phyloP scores from a whole-genome alignment of 1,140 invertebrate species.

The Zaprionus capensis region DNA sequence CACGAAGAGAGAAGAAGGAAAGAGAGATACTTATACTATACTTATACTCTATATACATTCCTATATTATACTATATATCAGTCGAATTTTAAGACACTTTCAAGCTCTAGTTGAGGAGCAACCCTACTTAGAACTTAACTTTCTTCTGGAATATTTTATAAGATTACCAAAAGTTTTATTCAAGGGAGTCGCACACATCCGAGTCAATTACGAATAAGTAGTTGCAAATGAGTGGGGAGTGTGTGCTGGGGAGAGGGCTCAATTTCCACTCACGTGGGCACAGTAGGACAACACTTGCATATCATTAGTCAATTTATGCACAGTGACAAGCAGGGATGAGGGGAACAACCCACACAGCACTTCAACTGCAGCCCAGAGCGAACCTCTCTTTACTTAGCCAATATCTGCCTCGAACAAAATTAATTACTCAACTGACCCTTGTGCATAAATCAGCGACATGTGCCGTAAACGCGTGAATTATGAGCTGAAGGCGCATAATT shows the following conservation, averaged over 20 bases:
- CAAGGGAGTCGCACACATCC: background rate
- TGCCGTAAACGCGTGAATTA: conserved; percentile 35
- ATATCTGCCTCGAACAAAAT: conserved; percentile 10
- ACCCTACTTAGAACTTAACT: background rate
- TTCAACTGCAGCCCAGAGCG: background rate
- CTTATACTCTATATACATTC: no score
- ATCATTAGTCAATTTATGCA: conserved; percentile 29
- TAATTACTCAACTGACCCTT: conserved; percentile 59
- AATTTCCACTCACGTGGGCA: conserved; percentile 17
- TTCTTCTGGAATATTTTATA: background rate
- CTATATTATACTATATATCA: no score
- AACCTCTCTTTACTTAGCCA: background rate
- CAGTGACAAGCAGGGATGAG: background rate
- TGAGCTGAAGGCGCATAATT: conserved; percentile 23
- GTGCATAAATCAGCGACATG: conserved; percentile 64
- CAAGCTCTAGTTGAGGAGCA: no score
- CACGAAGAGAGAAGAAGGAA: no score
- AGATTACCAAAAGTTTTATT: background rate
- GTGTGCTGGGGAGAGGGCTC: background rate
- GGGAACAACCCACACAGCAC: background rate
- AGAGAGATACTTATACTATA: no score
- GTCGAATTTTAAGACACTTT: no score
- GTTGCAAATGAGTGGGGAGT: background rate
- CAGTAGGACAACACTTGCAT: conserved; percentile 15
- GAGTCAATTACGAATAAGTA: background rate